These are phyloP conservation scores for Dendropsophus ebraccatus DNA, from an alignment of 2,113 vertebrate genomes.

Conservation along the genomic window DNA sequence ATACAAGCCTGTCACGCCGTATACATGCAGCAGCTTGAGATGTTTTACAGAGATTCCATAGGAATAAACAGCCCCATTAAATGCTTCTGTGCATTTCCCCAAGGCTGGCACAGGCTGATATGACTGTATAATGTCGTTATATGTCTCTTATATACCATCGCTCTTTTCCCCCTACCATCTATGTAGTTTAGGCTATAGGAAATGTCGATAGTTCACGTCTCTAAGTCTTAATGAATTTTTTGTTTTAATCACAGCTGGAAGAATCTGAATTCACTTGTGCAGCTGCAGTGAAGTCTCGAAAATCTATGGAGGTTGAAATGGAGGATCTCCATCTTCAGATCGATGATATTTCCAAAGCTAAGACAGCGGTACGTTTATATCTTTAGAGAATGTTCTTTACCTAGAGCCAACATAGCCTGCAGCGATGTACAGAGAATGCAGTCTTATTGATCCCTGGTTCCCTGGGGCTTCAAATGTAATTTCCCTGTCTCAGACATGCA, in stretches of 20 bases:
- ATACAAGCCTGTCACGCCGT: neutral
- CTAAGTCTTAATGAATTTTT: slow-evolving; percentile 25
- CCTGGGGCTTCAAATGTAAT: neutral
- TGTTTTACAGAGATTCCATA: neutral
- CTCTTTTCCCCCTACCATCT: neutral
- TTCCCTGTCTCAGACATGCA: neutral
- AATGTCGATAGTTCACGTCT: neutral
- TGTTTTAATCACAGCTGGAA: slow-evolving; percentile 81
- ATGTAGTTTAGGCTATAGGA: neutral
- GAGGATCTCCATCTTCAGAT: slow-evolving; percentile 97
- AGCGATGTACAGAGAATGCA: neutral
- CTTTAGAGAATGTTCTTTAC: slow-evolving; percentile 2
- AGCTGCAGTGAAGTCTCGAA: slow-evolving; percentile 90
- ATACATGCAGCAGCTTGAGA: neutral
- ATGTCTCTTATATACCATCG: neutral
- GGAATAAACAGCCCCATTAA: neutral
- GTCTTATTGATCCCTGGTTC: neutral
- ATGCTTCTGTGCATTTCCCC: neutral
- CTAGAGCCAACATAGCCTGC: slow-evolving; percentile 17
- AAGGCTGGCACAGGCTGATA: neutral
- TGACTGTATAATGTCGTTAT: neutral
- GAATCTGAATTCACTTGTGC: slow-evolving; percentile 97
- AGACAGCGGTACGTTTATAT: slow-evolving; percentile 78
- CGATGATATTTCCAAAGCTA: slow-evolving; percentile 92
- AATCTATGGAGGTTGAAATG: slow-evolving; percentile 96